phyloP scores from a whole-genome alignment of 2,113 vertebrate genomes.

The Carettochelys insculpta region DNA sequence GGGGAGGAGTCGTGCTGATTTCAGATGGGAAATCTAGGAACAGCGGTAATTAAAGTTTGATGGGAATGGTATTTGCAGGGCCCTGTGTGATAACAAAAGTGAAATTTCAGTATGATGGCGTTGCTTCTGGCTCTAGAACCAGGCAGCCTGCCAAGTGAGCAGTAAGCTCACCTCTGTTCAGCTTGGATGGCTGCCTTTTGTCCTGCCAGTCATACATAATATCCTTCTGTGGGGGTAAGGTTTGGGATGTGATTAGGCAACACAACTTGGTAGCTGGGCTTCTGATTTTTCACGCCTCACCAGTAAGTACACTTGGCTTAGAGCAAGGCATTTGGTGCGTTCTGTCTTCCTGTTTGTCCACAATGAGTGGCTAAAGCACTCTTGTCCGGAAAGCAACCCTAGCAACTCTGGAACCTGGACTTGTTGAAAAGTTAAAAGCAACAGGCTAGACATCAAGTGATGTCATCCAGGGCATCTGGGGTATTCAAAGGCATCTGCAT shows the following conservation, averaged over 20 bases:
- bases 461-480: background rate
- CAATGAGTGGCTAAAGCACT: background rate
- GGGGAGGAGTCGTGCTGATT: background rate
- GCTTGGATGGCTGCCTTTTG: background rate
- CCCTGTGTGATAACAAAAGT: background rate
- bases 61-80: background rate
- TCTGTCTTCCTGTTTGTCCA: background rate
- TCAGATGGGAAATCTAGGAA: conserved; percentile 10
- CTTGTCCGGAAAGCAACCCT: background rate
- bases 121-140: background rate
- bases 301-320: background rate
- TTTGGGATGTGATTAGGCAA: background rate
- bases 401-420: background rate
- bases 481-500: background rate
- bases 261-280: background rate
- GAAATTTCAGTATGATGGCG: background rate
- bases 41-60: conserved; percentile 49
- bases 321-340: background rate
- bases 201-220: background rate
- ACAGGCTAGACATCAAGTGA: background rate
- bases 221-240: background rate
- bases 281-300: too few relatives aligned
- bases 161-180: background rate
- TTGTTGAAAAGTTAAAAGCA: background rate
- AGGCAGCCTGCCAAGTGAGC: background rate